A percentile compares a stretch with the other conserved stretches of the same genome.
phyloP scores from a whole-genome alignment of 2,797 vertebrate genomes.

The Girardinus metallicus region DNA sequence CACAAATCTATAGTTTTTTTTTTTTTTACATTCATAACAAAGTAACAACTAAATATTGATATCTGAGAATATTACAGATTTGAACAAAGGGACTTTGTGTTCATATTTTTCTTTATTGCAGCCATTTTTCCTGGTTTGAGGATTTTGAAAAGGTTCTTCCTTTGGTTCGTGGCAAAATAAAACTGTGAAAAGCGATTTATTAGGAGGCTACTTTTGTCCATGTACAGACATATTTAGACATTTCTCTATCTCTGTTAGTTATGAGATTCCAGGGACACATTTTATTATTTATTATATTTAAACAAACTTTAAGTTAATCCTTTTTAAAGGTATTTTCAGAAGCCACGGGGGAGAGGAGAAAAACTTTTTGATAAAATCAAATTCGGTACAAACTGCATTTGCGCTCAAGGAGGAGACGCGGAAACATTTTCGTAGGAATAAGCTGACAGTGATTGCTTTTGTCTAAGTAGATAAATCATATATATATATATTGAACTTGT shows the following conservation, averaged over 20 bases:
- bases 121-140: neutral
- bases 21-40: too few species aligned
- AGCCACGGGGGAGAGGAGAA: slow-evolving; percentile 20
- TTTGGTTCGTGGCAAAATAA: neutral
- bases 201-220: neutral
- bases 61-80: too few species aligned
- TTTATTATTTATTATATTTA: slow-evolving; percentile 13
- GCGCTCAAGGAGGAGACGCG: slow-evolving; percentile 71
- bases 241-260: slow-evolving; percentile 11
- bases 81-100: too few species aligned
- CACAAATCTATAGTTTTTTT: too few species aligned
- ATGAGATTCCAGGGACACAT: neutral
- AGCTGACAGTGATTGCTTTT: slow-evolving; percentile 87
- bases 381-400: slow-evolving; percentile 83
- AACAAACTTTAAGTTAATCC: slow-evolving; percentile 31
- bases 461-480: slow-evolving; percentile 89
- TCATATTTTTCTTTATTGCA: neutral
- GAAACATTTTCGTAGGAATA: slow-evolving; percentile 79
- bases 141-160: neutral
- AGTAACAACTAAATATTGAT: too few species aligned
- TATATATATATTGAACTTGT: slow-evolving; percentile 83
- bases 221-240: neutral
- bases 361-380: slow-evolving; percentile 71
- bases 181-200: neutral
- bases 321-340: slow-evolving; percentile 30